These are phyloP conservation scores for Prorops nasuta DNA, from an alignment of 1,140 invertebrate genomes.

Conservation along the genomic window DNA sequence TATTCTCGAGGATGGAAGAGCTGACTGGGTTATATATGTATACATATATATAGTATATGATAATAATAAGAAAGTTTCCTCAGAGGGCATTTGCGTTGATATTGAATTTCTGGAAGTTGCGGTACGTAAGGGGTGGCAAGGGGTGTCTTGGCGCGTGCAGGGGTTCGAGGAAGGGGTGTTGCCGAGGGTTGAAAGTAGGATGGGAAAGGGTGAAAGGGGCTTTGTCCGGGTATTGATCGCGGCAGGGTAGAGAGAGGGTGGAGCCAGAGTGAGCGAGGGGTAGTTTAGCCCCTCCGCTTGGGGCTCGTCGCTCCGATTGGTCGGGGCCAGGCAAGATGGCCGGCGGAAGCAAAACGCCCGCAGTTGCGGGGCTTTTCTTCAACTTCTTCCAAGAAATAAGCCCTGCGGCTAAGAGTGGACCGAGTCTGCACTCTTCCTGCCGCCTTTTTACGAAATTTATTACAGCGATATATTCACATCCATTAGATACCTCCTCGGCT, in stretches of 20 bases:
- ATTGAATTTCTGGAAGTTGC: constrained; percentile 10
- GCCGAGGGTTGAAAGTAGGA: too few species aligned
- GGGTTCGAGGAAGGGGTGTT: too few species aligned
- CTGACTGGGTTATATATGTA: too few species aligned
- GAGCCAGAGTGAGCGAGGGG: constrained; percentile 33
- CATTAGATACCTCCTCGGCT: constrained; percentile 54
- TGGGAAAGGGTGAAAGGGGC: background rate
- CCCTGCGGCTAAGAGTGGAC: constrained; percentile 20
- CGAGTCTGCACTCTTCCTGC: constrained; percentile 6
- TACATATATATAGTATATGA: too few species aligned
- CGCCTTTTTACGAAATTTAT: constrained; percentile 56
- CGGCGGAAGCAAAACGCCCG: constrained; percentile 49
- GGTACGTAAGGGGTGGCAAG: background rate
- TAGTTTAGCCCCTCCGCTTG: constrained; percentile 36
- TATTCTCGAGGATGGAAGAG: too few species aligned
- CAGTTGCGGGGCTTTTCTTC: constrained; percentile 33
- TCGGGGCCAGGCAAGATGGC: constrained; percentile 45
- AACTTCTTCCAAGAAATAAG: constrained; percentile 31
- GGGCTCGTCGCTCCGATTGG: constrained; percentile 35
- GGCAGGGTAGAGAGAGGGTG: constrained; percentile 35
- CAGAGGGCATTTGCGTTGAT: background rate
- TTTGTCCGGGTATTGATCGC: constrained; percentile 32
- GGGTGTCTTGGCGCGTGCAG: too few species aligned
- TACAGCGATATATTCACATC: constrained; percentile 58
- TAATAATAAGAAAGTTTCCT: too few species aligned